Evolutionary conservation across 1,140 invertebrate genomes (phyloP), one percentile per base, ranked within the genome.

Genomic region (Papilio aristodemus): DNA sequence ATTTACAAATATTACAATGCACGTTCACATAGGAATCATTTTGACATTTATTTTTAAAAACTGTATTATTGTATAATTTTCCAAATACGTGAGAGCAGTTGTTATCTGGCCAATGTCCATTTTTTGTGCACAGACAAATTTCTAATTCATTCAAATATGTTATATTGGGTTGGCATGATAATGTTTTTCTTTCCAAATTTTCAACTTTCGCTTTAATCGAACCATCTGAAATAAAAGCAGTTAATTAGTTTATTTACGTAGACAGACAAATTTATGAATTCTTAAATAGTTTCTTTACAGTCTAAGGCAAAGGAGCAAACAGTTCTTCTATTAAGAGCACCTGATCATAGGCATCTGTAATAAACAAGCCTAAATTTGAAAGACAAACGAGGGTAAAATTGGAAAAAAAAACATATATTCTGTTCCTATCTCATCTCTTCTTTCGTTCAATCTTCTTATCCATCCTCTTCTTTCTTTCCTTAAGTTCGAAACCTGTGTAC

Each of bases 1-100:
- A 89, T 41, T 76, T 67, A 41, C 87, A 89, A 4, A 89, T 62
- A 43, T 87, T 89, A 46, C 87, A 89, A 41, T 82, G 76, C 1
- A 82, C 36, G n/a, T 63, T 50, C 0, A 81, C 70, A 54, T 80
- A 85, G 8, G 70, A 69, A 17, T 81, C 69, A 11, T 83, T 79
- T 62, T 74, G 36, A 62, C 87, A 89, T 59, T 57, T 64, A 36
- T 46, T 8, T 63, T 57, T 67, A 22, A 66, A 36, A 7, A 54
- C 41, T 10, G 27, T 69, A n/a, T 50, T 11, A 27, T 69, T 14
- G 5, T 46, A 60, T 5, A 41, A 19, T 64, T 54, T 36, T 10
- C 19, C 39, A 50, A 73, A 73, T 13, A 46, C 6, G n/a, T 11
- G 3, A 10, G 38, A 27, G 46, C 82, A 85, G 8, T 72, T 72